These are phyloP conservation scores for Clarias fuscus DNA, from an alignment of 2,797 vertebrate genomes.

Conservation along the genomic window DNA sequence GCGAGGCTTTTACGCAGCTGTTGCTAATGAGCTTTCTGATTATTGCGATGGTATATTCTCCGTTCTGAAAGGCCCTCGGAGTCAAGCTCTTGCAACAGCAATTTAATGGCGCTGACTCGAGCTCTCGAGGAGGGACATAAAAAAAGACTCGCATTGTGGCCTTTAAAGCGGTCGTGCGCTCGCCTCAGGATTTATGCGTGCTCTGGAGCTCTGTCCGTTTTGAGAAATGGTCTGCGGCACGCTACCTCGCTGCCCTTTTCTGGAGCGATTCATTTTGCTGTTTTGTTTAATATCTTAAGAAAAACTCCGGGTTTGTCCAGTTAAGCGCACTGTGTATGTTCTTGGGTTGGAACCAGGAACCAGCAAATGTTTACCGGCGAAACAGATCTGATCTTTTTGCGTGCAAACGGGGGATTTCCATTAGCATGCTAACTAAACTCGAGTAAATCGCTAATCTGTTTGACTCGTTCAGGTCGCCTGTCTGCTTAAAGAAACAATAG, in stretches of 20 bases:
- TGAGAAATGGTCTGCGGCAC: conserved; percentile 44
- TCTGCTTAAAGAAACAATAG: conserved; percentile 75
- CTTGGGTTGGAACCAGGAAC: conserved; percentile 1
- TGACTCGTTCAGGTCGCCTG: conserved; percentile 1
- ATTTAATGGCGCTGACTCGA: conserved; percentile 61
- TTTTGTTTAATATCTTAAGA: conserved; percentile 64
- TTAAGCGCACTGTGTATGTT: neutral
- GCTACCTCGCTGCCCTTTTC: conserved; percentile 46
- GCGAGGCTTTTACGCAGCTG: conserved; percentile 59
- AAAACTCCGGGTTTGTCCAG: conserved; percentile 6
- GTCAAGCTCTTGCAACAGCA: conserved; percentile 61
- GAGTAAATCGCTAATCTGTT: conserved; percentile 44
- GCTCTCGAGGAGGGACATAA: conserved; percentile 52
- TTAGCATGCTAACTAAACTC: conserved; percentile 18
- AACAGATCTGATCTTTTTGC: conserved; percentile 29
- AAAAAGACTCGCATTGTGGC: conserved; percentile 54
- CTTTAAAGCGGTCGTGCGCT: conserved; percentile 61
- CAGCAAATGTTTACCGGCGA: neutral
- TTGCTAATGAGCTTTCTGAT: conserved; percentile 62
- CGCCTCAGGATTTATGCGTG: conserved; percentile 58
- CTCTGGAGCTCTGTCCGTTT: conserved; percentile 48
- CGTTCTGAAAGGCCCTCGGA: conserved; percentile 55
- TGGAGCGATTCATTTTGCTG: conserved; percentile 54
- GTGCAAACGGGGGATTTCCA: conserved; percentile 40
- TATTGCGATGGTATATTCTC: conserved; percentile 55